Percentiles rank a stretch among this genome's conserved stretches.
phyloP scores from a whole-genome alignment of 2,888 invertebrate genomes.

The Tortrix viridana region DNA sequence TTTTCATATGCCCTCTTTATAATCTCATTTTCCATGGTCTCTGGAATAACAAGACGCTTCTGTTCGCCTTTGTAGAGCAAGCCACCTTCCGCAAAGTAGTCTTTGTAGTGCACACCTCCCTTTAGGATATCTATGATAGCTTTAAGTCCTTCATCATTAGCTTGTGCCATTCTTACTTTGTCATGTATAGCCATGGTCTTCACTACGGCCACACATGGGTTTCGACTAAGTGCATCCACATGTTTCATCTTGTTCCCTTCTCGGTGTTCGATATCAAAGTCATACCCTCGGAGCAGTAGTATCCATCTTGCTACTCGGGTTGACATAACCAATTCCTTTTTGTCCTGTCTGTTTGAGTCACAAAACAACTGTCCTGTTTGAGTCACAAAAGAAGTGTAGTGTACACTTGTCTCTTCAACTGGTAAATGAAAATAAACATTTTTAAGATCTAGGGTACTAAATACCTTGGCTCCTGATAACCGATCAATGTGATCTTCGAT shows the following conservation, averaged over 20 bases:
- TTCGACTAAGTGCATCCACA: neutral
- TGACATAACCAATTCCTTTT: slow-evolving; percentile 10
- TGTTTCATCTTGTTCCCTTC: neutral
- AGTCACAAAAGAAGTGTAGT: slow-evolving; percentile 59
- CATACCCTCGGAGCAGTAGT: neutral
- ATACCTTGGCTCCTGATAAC: slow-evolving; percentile 48
- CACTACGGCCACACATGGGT: neutral
- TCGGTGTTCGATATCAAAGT: neutral
- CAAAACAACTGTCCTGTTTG: slow-evolving; percentile 45
- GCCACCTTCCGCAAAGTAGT: slow-evolving; percentile 1
- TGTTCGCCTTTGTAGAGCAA: slow-evolving; percentile 2
- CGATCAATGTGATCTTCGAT: slow-evolving; percentile 56
- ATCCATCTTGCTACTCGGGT: neutral
- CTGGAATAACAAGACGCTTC: slow-evolving; percentile 1
- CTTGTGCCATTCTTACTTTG: neutral
- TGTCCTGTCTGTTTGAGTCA: slow-evolving; percentile 40
- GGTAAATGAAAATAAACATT: slow-evolving; percentile 57
- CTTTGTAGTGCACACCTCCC: neutral
- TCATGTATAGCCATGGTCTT: neutral
- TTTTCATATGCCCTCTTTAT: slow-evolving; percentile 21
- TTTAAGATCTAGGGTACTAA: slow-evolving; percentile 47
- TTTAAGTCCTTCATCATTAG: neutral
- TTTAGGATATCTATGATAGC: slow-evolving; percentile 3
- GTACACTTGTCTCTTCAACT: slow-evolving; percentile 45
- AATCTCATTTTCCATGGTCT: slow-evolving; percentile 16